These are phyloP conservation scores for Prunella strophiata DNA, from an alignment of 2,797 vertebrate genomes.

Conservation along the genomic window DNA sequence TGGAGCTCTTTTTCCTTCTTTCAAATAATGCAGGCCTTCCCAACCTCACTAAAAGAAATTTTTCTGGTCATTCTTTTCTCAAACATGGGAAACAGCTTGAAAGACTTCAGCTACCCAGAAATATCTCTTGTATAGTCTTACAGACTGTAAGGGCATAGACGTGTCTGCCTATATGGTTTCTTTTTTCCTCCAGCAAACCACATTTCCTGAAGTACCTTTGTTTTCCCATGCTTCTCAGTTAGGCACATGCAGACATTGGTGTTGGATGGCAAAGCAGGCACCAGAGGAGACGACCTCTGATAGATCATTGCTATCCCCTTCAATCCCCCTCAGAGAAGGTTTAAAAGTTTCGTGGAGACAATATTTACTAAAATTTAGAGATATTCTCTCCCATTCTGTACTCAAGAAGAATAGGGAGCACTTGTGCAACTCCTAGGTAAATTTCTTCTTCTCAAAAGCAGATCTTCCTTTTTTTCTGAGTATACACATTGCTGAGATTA, in stretches of 20 bases:
- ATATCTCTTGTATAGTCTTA: not conserved
- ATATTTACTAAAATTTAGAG: not conserved
- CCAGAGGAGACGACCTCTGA: not conserved
- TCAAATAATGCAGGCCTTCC: not conserved
- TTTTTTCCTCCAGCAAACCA: not conserved
- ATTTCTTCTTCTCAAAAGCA: not conserved
- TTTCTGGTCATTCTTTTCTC: not conserved
- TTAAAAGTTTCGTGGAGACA: not conserved
- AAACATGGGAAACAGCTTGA: not conserved
- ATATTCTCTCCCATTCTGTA: not conserved
- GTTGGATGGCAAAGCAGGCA: not conserved
- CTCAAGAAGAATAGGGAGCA: not conserved
- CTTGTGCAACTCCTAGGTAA: not conserved
- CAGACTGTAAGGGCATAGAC: not conserved
- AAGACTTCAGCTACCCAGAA: not conserved
- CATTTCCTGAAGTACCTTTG: not conserved
- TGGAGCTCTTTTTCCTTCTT: not conserved
- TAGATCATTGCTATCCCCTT: not conserved
- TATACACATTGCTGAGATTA: not conserved
- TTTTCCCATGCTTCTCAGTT: not conserved
- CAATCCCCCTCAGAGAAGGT: not conserved
- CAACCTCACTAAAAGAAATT: not conserved
- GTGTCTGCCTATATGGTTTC: not conserved
- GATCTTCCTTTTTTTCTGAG: not conserved
- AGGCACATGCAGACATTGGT: not conserved